phyloP scores from a whole-genome alignment of 2,888 invertebrate species.

The Alloscopus bannaensis region DNA sequence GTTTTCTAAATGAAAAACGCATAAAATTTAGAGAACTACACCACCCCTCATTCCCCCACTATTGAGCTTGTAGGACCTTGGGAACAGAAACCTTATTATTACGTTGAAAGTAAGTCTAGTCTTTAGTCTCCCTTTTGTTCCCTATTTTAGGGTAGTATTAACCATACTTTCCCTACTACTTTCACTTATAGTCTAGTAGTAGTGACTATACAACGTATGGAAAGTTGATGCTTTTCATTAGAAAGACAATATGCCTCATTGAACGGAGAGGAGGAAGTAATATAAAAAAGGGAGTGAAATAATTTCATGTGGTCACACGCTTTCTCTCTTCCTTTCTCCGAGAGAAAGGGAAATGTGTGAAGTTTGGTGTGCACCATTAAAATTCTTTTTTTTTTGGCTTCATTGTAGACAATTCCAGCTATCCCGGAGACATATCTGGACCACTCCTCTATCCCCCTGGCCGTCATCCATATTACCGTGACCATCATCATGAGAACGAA shows the following conservation, averaged over 20 bases:
- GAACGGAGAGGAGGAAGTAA: too few species aligned
- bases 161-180: too few species aligned
- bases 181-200: too few species aligned
- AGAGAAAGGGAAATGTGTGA: background rate
- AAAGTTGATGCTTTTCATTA: too few species aligned
- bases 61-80: slow-evolving; percentile 72
- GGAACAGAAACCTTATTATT: slow-evolving; percentile 69
- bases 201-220: slow-evolving; percentile 4
- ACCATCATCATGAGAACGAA: slow-evolving; percentile 66
- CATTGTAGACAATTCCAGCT: slow-evolving; percentile 59
- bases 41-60: slow-evolving; percentile 70
- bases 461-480: slow-evolving; percentile 52
- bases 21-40: slow-evolving; percentile 63
- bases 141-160: slow-evolving; percentile 28
- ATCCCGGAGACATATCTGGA: slow-evolving; percentile 57
- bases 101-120: slow-evolving; percentile 54
- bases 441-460: slow-evolving; percentile 55
- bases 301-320: slow-evolving; percentile 21
- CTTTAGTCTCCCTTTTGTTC: too few species aligned
- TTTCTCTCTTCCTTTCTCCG: too few species aligned
- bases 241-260: too few species aligned
- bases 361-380: slow-evolving; percentile 28
- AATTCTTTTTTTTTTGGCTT: slow-evolving; percentile 36
- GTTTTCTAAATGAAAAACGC: too few species aligned
- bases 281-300: too few species aligned